Evolutionary conservation across 2,113 vertebrate species (phyloP).

Genomic region (Globicephala melas): DNA sequence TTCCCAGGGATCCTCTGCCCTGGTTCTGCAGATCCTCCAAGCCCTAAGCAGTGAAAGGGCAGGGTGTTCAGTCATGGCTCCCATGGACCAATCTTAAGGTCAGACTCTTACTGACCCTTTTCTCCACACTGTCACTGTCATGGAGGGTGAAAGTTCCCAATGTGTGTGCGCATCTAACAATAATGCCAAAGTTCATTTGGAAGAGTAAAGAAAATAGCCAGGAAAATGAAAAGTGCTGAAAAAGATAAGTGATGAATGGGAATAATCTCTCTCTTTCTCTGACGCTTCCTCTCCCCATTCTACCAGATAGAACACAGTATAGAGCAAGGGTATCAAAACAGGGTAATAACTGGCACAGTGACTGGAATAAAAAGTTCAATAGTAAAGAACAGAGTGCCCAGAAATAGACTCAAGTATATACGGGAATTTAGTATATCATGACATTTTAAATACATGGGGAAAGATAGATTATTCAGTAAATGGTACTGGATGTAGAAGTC

Average conservation of each 20-base stretch:
- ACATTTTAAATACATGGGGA: neutral
- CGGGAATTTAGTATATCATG: constrained; percentile 2
- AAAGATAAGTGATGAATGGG: neutral
- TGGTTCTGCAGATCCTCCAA: neutral
- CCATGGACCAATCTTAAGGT: neutral
- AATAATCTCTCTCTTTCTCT: neutral
- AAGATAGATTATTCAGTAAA: constrained; percentile 1
- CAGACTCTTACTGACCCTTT: neutral
- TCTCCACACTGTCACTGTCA: neutral
- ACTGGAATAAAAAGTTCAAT: neutral
- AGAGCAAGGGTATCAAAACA: neutral
- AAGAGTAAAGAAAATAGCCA: neutral
- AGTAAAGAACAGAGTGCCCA: neutral
- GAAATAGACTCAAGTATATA: neutral
- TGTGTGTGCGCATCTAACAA: neutral
- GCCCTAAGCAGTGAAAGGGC: neutral
- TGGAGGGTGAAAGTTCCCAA: neutral
- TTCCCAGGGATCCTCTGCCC: neutral
- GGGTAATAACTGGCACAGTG: neutral
- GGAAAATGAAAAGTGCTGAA: neutral
- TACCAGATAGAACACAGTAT: neutral
- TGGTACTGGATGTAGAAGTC: neutral
- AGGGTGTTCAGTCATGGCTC: neutral
- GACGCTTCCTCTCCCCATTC: neutral
- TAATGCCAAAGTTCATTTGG: neutral